Percentiles rank a stretch among this genome's conserved stretches.
phyloP scores from a whole-genome alignment of 2,113 vertebrate genomes.

The Limanda limanda region DNA sequence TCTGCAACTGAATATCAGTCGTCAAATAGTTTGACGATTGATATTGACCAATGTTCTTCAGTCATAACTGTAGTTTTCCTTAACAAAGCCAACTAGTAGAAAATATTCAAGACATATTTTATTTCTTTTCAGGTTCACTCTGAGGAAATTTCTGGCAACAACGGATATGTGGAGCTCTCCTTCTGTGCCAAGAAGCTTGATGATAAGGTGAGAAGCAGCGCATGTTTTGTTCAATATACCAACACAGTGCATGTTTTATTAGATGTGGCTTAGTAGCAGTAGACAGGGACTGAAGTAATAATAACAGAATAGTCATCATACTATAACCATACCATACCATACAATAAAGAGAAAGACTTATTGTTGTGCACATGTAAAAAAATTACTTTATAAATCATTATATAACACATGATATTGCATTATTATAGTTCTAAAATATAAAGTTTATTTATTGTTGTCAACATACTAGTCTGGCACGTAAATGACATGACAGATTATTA shows the following conservation, averaged over 20 bases:
- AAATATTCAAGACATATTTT: constrained; percentile 4
- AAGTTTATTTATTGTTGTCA: background rate
- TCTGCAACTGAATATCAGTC: too few relatives aligned
- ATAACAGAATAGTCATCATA: too few relatives aligned
- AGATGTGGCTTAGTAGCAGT: constrained; percentile 3
- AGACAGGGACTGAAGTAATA: constrained; percentile 1
- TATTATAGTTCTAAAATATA: background rate
- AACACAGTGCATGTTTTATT: constrained; percentile 31
- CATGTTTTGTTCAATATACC: constrained; percentile 13
- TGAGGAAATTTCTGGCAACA: constrained; percentile 95
- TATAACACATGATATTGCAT: background rate
- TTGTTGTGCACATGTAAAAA: constrained; percentile 1
- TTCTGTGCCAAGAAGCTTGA: constrained; percentile 94
- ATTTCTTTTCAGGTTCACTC: constrained; percentile 86
- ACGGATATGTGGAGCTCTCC: constrained; percentile 91
- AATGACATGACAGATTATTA: background rate
- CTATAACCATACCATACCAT: too few relatives aligned
- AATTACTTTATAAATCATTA: background rate
- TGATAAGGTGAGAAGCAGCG: constrained; percentile 88
- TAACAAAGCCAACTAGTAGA: background rate
- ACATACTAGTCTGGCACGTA: too few relatives aligned
- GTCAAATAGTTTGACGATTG: too few relatives aligned
- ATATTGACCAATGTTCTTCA: too few relatives aligned
- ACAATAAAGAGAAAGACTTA: too few relatives aligned
- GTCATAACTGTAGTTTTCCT: background rate